These are phyloP conservation scores for Xanthia icteritia DNA, from an alignment of 2,888 invertebrate genomes.

Conservation along the genomic window DNA sequence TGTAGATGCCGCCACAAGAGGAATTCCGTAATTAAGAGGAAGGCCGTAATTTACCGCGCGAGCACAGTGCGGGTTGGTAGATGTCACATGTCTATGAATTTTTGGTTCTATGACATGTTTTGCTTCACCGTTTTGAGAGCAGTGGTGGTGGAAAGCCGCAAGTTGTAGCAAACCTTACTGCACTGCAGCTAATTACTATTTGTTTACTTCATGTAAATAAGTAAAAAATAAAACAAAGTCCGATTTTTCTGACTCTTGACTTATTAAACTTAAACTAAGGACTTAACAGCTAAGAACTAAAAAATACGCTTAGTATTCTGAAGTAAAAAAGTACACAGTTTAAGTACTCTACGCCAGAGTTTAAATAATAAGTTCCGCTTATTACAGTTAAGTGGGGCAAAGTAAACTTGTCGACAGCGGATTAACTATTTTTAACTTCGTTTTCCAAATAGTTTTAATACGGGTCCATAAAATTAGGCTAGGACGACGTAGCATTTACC, in stretches of 20 bases:
- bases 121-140: too few relatives aligned
- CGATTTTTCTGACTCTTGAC: not conserved
- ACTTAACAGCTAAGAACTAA: constrained; percentile 1
- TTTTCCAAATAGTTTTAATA: constrained; percentile 2
- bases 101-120: too few relatives aligned
- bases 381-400: constrained; percentile 28
- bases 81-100: not conserved
- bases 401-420: constrained; percentile 27
- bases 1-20: too few relatives aligned
- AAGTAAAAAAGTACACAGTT: constrained; percentile 38
- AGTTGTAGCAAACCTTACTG: too few relatives aligned
- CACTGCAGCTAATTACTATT: too few relatives aligned
- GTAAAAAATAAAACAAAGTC: not conserved
- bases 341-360: constrained; percentile 17
- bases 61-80: not conserved
- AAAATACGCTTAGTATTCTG: constrained; percentile 13
- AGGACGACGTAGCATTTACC: not conserved
- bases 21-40: too few relatives aligned
- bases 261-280: constrained; percentile 3
- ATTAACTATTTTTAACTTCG: constrained; percentile 17
- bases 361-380: constrained; percentile 41
- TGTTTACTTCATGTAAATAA: too few relatives aligned
- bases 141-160: too few relatives aligned
- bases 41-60: not conserved
- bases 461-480: not conserved